Percentiles rank a stretch among this genome's conserved stretches.
phyloP scores from a whole-genome alignment of 2,888 invertebrate genomes.

The Automeris io region DNA sequence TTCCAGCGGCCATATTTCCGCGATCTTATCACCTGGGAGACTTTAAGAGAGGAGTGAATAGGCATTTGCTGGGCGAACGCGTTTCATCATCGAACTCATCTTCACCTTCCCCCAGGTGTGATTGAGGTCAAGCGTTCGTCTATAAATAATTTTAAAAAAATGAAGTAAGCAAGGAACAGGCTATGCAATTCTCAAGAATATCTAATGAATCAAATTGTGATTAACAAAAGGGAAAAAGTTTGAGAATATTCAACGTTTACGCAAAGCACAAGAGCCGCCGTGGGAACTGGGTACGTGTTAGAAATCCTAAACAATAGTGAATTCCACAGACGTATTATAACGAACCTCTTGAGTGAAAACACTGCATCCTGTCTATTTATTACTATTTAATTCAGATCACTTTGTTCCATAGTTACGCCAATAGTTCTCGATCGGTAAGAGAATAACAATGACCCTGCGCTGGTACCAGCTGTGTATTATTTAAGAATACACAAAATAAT shows the following conservation, averaged over 20 bases:
- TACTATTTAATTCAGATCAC: slow-evolving; percentile 7
- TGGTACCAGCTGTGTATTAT: not conserved
- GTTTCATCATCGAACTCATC: too few species aligned
- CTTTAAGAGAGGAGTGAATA: too few species aligned
- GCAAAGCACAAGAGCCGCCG: slow-evolving; percentile 34
- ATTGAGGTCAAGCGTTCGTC: too few species aligned
- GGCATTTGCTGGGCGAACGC: too few species aligned
- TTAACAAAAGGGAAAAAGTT: not conserved
- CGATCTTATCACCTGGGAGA: too few species aligned
- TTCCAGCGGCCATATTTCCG: too few species aligned
- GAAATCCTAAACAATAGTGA: slow-evolving; percentile 52
- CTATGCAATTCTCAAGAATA: too few species aligned
- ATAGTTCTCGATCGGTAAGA: not conserved
- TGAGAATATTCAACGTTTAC: slow-evolving; percentile 19
- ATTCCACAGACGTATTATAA: slow-evolving; percentile 30
- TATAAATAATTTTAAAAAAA: too few species aligned
- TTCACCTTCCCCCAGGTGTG: too few species aligned
- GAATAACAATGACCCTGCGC: not conserved
- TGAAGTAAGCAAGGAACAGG: too few species aligned
- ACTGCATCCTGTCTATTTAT: slow-evolving; percentile 19
- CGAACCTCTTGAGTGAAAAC: slow-evolving; percentile 29
- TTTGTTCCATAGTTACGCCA: not conserved
- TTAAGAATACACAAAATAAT: not conserved
- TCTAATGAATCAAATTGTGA: too few species aligned
- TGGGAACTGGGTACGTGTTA: slow-evolving; percentile 67